Evolutionary conservation across 2,113 vertebrate genomes (phyloP).

Genomic region (Salvator merianae): DNA sequence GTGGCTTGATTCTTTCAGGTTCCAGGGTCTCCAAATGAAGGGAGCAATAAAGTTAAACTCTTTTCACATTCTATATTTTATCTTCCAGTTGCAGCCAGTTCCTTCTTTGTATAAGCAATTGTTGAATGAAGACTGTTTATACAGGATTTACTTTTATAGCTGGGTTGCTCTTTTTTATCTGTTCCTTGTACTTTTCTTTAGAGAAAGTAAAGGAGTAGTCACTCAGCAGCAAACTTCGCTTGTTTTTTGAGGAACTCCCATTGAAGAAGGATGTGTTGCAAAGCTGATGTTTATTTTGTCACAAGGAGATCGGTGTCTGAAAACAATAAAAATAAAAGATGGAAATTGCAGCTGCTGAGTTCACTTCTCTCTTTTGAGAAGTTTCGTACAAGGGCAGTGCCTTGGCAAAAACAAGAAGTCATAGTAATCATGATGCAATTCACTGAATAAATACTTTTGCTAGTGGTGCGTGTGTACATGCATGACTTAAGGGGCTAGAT

Average conservation of each 20-base stretch:
- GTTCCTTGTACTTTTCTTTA: accelerated
- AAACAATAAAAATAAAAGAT: neutral
- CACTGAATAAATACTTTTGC: neutral
- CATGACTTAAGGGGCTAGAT: no score
- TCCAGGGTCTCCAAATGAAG: neutral
- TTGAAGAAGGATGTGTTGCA: neutral
- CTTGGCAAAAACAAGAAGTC: neutral
- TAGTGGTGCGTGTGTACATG: no score
- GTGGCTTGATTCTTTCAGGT: slow-evolving; percentile 24
- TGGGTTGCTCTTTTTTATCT: accelerated
- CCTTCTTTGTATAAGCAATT: neutral
- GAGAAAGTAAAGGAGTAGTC: accelerated
- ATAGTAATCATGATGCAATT: neutral
- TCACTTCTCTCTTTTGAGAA: neutral
- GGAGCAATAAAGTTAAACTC: neutral
- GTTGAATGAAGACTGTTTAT: neutral
- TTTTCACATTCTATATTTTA: accelerated
- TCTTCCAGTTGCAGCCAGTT: accelerated
- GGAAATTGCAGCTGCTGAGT: neutral
- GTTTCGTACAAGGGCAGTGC: neutral
- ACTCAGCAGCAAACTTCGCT: neutral
- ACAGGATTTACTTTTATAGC: neutral
- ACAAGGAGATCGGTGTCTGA: neutral
- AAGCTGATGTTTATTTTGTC: no score
- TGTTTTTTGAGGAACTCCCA: neutral